A percentile compares a stretch with the other conserved stretches of the same genome.
These are phyloP conservation scores for Lophotis ruficrista DNA, from an alignment of 2,113 vertebrate genomes.

Conservation along the genomic window DNA sequence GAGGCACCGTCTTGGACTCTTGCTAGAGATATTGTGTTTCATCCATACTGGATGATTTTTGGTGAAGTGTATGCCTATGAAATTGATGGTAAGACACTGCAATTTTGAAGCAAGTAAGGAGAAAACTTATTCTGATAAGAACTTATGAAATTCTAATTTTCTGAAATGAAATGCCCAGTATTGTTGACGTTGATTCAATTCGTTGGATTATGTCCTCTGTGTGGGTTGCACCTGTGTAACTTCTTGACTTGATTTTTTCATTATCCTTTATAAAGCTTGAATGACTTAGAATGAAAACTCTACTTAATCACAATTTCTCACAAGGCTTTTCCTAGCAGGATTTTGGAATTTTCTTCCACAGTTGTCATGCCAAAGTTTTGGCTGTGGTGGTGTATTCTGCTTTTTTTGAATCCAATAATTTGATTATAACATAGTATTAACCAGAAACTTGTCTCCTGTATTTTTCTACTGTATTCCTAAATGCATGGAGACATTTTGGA, in stretches of 20 bases:
- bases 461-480: not conserved
- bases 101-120: not conserved
- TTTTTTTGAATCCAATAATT: not conserved
- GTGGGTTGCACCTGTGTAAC: not conserved
- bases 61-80: constrained; percentile 99
- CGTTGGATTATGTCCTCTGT: not conserved
- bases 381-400: not conserved
- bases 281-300: not conserved
- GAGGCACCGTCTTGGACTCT: constrained; percentile 91
- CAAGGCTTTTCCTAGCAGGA: not conserved
- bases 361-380: not conserved
- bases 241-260: not conserved
- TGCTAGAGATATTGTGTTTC: constrained; percentile 95
- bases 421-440: not conserved
- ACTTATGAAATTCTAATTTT: not conserved
- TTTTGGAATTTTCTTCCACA: not conserved
- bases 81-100: constrained; percentile 90
- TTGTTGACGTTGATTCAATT: not conserved
- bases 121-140: not conserved
- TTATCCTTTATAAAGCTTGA: not conserved
- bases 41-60: constrained; percentile 99
- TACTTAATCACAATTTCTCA: not conserved
- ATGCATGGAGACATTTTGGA: not conserved
- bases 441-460: not conserved
- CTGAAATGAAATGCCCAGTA: not conserved